Conservation (phyloP, 2,113 vertebrate genomes). For the Crotalus tigris region DNA sequence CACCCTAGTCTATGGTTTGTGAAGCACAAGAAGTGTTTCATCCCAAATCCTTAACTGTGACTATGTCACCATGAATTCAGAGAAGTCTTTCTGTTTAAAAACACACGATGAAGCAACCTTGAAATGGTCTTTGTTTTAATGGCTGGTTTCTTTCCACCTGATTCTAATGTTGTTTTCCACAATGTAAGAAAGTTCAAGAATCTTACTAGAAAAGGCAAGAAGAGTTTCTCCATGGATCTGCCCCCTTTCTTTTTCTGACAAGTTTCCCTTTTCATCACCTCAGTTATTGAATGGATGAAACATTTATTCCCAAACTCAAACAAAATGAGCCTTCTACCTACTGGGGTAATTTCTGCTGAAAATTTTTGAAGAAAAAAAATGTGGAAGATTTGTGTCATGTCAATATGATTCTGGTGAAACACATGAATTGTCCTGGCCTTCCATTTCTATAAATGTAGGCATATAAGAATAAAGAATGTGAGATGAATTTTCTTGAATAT, state of each 20-base stretch:
- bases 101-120: neutral
- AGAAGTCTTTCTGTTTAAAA: neutral
- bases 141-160: neutral
- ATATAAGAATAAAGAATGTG: neutral
- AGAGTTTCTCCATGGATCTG: neutral
- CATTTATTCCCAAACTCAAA: neutral
- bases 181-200: neutral
- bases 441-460: neutral
- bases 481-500: neutral
- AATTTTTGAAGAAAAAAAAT: neutral
- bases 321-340: neutral
- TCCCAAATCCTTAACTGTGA: constrained; percentile 19
- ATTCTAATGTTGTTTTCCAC: neutral
- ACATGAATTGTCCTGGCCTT: neutral
- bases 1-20: neutral
- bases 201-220: neutral
- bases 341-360: neutral
- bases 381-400: neutral
- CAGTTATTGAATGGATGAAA: neutral
- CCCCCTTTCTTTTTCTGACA: neutral
- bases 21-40: constrained; percentile 11
- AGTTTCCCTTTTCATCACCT: neutral
- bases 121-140: neutral
- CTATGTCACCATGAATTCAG: constrained; percentile 8
- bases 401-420: neutral